Conservation (phyloP, 2,888 invertebrate genomes). For the Clunio marinus region DNA sequence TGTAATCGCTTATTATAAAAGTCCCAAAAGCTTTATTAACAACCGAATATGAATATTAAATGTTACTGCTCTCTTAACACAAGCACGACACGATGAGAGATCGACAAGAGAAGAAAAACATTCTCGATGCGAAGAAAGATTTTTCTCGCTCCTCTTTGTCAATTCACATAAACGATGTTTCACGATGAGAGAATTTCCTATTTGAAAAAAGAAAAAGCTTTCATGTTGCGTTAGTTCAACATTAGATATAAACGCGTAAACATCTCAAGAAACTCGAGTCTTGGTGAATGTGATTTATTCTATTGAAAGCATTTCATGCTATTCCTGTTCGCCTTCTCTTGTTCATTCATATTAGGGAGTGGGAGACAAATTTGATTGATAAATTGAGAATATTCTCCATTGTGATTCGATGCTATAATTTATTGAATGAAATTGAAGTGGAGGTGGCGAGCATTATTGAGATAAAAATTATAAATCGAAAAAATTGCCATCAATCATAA, state of each 20-base stretch:
- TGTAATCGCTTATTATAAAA: conserved; percentile 15
- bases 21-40: background rate
- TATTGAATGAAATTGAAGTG: background rate
- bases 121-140: conserved; percentile 1
- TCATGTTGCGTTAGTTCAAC: conserved; percentile 29
- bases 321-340: background rate
- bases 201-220: background rate
- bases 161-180: too few species aligned
- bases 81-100: background rate
- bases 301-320: background rate
- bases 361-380: conserved; percentile 10
- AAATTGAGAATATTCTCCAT: conserved; percentile 8
- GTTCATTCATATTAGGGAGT: background rate
- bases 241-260: conserved; percentile 32
- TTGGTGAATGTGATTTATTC: conserved; percentile 1
- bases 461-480: background rate
- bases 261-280: conserved; percentile 16
- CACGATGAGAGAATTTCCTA: background rate
- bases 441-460: background rate
- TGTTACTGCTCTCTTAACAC: background rate
- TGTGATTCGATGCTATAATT: conserved; percentile 4
- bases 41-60: background rate
- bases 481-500: conserved; percentile 8
- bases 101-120: background rate
- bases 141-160: too few species aligned